A percentile compares a stretch with the other conserved stretches of the same genome.
phyloP scores from a whole-genome alignment of 2,113 vertebrate genomes.

The Meleagris gallopavo region DNA sequence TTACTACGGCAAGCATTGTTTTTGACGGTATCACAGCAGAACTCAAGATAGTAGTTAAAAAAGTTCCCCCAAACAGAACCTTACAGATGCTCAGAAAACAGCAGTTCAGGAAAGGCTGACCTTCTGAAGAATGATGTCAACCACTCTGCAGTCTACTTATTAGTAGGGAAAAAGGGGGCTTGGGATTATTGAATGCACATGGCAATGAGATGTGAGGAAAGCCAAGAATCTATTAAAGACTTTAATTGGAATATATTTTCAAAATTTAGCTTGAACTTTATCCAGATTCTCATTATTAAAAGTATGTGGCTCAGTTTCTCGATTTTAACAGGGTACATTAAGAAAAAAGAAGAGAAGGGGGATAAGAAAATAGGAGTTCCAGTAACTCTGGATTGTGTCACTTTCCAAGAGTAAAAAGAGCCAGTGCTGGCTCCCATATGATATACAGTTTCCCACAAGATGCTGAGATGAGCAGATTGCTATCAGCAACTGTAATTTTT shows the following conservation, averaged over 20 bases:
- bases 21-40: not conserved
- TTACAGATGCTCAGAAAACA: not conserved
- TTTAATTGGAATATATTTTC: slow-evolving; percentile 83
- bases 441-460: not conserved
- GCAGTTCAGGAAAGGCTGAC: slow-evolving; percentile 51
- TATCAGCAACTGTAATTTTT: not conserved
- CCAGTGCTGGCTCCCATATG: not conserved
- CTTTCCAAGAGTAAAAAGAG: slow-evolving; percentile 5
- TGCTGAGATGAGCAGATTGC: not conserved
- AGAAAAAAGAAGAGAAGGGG: not conserved
- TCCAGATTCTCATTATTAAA: slow-evolving; percentile 88
- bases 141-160: slow-evolving; percentile 18
- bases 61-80: not conserved
- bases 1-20: not conserved
- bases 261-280: slow-evolving; percentile 75
- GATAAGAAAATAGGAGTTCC: not conserved
- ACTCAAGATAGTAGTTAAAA: not conserved
- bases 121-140: slow-evolving; percentile 78
- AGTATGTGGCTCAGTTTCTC: slow-evolving; percentile 80
- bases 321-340: slow-evolving; percentile 47
- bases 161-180: slow-evolving; percentile 32
- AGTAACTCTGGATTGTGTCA: slow-evolving; percentile 45
- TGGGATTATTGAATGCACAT: slow-evolving; percentile 86
- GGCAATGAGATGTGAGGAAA: slow-evolving; percentile 75
- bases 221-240: slow-evolving; percentile 84